These are phyloP conservation scores for Apostichopus parvimensis DNA, from an alignment of 35 echinoderm and acorn worm species.

Conservation along the genomic window DNA sequence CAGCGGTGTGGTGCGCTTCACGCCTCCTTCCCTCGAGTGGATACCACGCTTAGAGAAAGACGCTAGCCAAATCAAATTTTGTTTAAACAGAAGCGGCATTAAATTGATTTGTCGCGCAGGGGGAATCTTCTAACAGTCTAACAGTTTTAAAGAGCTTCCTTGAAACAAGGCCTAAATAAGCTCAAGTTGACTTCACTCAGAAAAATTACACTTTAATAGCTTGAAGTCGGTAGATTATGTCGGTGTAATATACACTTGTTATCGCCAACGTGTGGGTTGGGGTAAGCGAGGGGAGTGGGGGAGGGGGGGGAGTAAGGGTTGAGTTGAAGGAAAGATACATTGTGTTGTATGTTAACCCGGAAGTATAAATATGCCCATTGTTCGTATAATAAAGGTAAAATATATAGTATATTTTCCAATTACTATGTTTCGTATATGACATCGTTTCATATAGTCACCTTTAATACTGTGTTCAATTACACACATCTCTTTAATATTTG, in stretches of 20 bases:
- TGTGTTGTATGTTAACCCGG: no score
- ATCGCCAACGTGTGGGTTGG: not conserved
- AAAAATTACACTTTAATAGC: not conserved
- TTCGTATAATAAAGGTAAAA: no score
- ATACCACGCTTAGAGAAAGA: not conserved
- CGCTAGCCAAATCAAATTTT: constrained; percentile 20
- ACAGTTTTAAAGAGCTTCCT: not conserved
- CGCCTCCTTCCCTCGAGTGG: constrained; percentile 10
- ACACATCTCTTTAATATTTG: no score
- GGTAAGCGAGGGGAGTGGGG: not conserved
- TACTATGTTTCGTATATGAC: no score
- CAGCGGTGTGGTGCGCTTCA: not conserved
- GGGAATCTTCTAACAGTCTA: constrained; percentile 8
- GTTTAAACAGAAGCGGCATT: constrained; percentile 11
- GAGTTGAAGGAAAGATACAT: no score
- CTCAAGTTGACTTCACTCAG: not conserved
- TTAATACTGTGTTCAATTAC: no score
- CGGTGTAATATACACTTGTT: not conserved
- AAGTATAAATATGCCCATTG: no score
- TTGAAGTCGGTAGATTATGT: not conserved
- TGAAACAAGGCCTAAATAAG: not conserved
- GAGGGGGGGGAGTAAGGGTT: not conserved
- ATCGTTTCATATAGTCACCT: no score
- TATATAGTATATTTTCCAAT: no score
- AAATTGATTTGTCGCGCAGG: constrained; percentile 42